A percentile compares a stretch with the other conserved stretches of the same genome.
phyloP scores from a whole-genome alignment of 1,140 invertebrate genomes.

The Drosophila jambulina region DNA sequence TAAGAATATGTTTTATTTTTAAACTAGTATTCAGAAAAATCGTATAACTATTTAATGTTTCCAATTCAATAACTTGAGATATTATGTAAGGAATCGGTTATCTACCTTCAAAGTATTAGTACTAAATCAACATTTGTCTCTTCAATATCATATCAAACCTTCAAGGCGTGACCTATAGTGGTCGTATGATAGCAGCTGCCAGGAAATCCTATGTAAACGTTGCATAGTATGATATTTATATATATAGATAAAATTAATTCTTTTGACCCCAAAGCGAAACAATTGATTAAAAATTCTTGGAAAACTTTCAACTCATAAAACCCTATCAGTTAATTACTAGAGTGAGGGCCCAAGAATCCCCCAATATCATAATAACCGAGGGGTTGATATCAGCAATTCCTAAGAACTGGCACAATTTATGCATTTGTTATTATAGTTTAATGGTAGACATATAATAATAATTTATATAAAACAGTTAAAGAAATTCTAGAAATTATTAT shows the following conservation, averaged over 20 bases:
- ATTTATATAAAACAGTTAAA: not conserved
- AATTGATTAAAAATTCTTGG: not conserved
- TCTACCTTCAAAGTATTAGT: not conserved
- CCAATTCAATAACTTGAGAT: not conserved
- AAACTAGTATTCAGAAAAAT: not conserved
- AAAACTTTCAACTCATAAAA: not conserved
- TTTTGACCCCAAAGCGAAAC: not conserved
- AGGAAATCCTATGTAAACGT: not conserved
- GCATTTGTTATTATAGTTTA: not conserved
- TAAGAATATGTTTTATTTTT: no score
- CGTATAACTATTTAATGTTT: not conserved
- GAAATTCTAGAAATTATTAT: not conserved
- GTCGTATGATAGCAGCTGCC: not conserved
- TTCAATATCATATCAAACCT: not conserved
- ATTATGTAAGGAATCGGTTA: not conserved
- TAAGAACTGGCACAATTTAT: not conserved
- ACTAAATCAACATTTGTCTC: not conserved
- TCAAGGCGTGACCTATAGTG: not conserved
- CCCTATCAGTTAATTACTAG: not conserved
- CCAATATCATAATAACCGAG: not conserved
- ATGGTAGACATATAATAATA: not conserved
- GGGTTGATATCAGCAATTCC: not conserved
- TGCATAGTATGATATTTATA: not conserved
- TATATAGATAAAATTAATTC: not conserved
- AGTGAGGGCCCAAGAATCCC: not conserved